Evolutionary conservation across 2,888 invertebrate genomes (phyloP).

Genomic region (Nymphalis urticae): DNA sequence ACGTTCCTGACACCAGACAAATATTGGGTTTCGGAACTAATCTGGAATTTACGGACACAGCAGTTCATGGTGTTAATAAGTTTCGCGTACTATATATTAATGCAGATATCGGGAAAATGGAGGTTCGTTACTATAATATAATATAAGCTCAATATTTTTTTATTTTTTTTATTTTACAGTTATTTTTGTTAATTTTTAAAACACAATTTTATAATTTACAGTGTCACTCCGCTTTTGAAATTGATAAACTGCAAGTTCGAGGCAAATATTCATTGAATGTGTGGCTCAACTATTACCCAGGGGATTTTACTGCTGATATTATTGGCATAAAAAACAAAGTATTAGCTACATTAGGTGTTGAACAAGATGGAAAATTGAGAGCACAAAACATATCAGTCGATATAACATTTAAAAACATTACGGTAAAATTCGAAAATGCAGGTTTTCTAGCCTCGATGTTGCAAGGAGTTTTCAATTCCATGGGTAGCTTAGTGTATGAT

Average conservation of each 20-base stretch:
- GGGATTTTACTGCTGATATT: conserved; percentile 89
- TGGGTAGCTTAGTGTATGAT: conserved; percentile 92
- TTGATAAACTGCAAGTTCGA: conserved; percentile 85
- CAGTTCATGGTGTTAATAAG: conserved; percentile 88
- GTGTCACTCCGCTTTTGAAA: conserved; percentile 87
- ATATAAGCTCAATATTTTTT: background rate
- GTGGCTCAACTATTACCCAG: conserved; percentile 85
- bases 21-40: conserved; percentile 84
- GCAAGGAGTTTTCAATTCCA: conserved; percentile 89
- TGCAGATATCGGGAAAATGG: conserved; percentile 88
- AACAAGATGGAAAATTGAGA: conserved; percentile 87
- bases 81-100: conserved; percentile 87
- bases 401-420: conserved; percentile 87
- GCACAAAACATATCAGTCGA: conserved; percentile 91
- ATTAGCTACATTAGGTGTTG: conserved; percentile 86
- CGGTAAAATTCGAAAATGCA: conserved; percentile 91
- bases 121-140: conserved; percentile 78
- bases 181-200: background rate
- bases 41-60: conserved; percentile 86
- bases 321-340: conserved; percentile 86
- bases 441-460: conserved; percentile 87
- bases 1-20: conserved; percentile 88
- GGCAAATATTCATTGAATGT: conserved; percentile 89
- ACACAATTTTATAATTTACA: conserved; percentile 53
- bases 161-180: background rate